Percentiles rank a stretch among this genome's conserved stretches.
phyloP scores from a whole-genome alignment of 2,113 vertebrate genomes.

The Herpetotheres cachinnans region DNA sequence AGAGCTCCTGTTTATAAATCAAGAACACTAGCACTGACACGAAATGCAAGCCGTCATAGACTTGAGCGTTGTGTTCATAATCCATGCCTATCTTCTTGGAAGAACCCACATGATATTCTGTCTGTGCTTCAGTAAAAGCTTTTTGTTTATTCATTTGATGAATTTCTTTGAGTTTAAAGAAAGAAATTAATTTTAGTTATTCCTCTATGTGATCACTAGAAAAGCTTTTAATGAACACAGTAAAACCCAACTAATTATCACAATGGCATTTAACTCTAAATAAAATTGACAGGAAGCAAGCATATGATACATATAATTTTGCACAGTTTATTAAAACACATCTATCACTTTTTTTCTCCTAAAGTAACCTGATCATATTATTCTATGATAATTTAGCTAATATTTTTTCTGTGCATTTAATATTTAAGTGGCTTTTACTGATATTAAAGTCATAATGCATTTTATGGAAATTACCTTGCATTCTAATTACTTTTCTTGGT shows the following conservation, averaged over 20 bases:
- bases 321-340: conserved; percentile 85
- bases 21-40: background rate
- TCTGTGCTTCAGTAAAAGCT: background rate
- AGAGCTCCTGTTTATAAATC: background rate
- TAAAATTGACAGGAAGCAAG: conserved; percentile 88
- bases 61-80: background rate
- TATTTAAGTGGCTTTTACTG: conserved; percentile 76
- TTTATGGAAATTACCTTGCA: conserved; percentile 65
- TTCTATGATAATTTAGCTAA: conserved; percentile 79
- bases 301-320: conserved; percentile 78
- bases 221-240: conserved; percentile 82
- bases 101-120: background rate
- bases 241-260: conserved; percentile 81
- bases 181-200: conserved; percentile 77
- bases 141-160: conserved; percentile 67
- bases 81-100: background rate
- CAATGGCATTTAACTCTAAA: conserved; percentile 87
- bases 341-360: conserved; percentile 68
- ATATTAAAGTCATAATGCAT: conserved; percentile 80
- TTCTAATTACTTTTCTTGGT: conserved; percentile 70
- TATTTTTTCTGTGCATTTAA: conserved; percentile 77
- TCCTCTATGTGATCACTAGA: conserved; percentile 72
- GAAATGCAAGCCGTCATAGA: background rate
- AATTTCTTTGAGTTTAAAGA: conserved; percentile 50
- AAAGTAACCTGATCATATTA: conserved; percentile 77